A percentile compares a stretch with the other conserved stretches of the same genome.
These are phyloP conservation scores for Oscheius myriophilus DNA, from an alignment of 2,888 invertebrate species.

Conservation along the genomic window DNA sequence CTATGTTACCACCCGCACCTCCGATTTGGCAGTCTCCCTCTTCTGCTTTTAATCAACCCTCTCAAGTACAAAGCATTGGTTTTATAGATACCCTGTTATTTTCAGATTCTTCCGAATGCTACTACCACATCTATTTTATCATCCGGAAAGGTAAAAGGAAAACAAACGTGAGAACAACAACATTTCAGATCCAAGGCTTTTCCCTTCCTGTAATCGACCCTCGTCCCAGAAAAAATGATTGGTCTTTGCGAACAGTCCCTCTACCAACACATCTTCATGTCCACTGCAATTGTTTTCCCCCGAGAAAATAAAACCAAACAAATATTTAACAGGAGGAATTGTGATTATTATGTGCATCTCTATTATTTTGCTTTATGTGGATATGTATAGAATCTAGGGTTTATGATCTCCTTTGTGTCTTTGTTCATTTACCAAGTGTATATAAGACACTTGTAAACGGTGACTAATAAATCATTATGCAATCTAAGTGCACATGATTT, in stretches of 20 bases:
- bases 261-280: constrained; percentile 18
- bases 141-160: constrained; percentile 9
- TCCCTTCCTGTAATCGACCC: background rate
- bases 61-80: no score
- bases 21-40: no score
- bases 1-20: no score
- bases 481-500: no score
- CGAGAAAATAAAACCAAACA: background rate
- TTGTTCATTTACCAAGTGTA: no score
- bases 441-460: no score
- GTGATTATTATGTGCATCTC: background rate
- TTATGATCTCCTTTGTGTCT: background rate
- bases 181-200: constrained; percentile 1
- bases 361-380: background rate
- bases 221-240: constrained; percentile 7
- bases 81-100: no score
- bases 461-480: no score
- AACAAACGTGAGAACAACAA: background rate
- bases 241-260: constrained; percentile 15
- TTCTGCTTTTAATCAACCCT: no score
- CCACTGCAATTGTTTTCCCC: constrained; percentile 18
- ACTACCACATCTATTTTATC: no score
- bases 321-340: no score
- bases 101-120: no score
- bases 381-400: background rate